Evolutionary conservation across 2,888 invertebrate genomes (phyloP), one percentile per base, ranked within the genome.

Genomic region (Sceliomorpha sp.): DNA sequence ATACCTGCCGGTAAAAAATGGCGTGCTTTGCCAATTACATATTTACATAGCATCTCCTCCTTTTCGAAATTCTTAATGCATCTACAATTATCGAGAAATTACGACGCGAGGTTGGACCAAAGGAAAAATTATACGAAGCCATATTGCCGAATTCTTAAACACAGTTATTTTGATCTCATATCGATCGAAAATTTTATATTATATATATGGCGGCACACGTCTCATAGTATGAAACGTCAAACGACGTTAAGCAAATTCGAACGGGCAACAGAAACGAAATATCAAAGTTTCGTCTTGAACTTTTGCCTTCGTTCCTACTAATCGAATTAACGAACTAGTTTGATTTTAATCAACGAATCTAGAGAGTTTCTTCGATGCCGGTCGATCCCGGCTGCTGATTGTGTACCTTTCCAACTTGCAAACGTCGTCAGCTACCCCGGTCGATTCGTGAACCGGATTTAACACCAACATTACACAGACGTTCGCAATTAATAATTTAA

Each of bases 341-440:
- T 32, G 58, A 63, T 58, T 69, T 69, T 53, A 58, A 69, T 63
- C 51, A 68, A 62, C 60, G 58, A 68, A 68, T 60, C 58, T 58
- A 40, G 55, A 48, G 55, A 62, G 56, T 62, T 68, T 58, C 62
- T 51, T 62, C 68, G 47, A 51, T 53, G 60, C 44, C 36, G 62
- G 62, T 50, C 51, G 40, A 68, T 68, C 51, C 45, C 45, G 12
- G 26, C 53, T 48, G 29, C 40, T 48, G 67, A 67, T 59, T 67
- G 67, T 53, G 58, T 67, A 42, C 55, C 48, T 55, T 60, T 55
- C 48, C 27, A 44, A 50, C 48, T 55, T 37, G 48, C 47, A 42
- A 67, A 60, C 29, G 40, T 58, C 27, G 31, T 47, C 53, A 27
- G 36, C 50, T 56, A 39, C 31, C 31, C 31, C 15, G 10, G 39